These are phyloP conservation scores for Heliconius charithonia DNA, from an alignment of 2,888 invertebrate species.

Conservation along the genomic window DNA sequence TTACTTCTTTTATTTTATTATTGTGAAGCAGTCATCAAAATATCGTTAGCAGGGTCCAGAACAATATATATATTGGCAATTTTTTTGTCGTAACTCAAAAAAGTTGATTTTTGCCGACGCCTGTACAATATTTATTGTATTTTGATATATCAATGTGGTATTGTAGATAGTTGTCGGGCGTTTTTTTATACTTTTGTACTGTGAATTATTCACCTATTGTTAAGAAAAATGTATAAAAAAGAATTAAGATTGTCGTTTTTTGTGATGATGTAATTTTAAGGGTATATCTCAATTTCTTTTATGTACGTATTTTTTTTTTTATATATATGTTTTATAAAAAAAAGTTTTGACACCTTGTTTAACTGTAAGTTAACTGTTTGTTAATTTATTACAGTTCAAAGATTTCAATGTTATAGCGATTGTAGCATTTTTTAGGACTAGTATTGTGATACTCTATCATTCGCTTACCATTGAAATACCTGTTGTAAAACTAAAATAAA, in stretches of 20 bases:
- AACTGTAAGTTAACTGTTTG: constrained; percentile 15
- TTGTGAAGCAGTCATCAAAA: constrained; percentile 75
- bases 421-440: background rate
- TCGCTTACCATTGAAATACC: no score
- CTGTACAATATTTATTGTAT: constrained; percentile 62
- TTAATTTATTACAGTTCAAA: background rate
- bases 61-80: constrained; percentile 73
- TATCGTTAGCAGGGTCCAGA: constrained; percentile 70
- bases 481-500: no score
- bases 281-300: background rate
- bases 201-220: constrained; percentile 44
- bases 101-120: constrained; percentile 57
- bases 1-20: constrained; percentile 74
- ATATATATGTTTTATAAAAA: background rate
- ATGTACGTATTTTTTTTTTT: no score
- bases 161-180: constrained; percentile 42
- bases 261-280: background rate
- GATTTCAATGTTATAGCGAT: background rate
- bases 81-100: constrained; percentile 77
- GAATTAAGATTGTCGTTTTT: constrained; percentile 12
- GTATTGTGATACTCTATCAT: no score
- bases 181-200: constrained; percentile 43
- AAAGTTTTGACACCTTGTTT: constrained; percentile 17
- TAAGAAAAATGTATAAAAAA: constrained; percentile 16
- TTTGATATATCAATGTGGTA: constrained; percentile 58